Percentiles rank a stretch among this genome's conserved stretches.
Conservation (phyloP, 2,797 vertebrate species). For the Bradypodion pumilum region DNA sequence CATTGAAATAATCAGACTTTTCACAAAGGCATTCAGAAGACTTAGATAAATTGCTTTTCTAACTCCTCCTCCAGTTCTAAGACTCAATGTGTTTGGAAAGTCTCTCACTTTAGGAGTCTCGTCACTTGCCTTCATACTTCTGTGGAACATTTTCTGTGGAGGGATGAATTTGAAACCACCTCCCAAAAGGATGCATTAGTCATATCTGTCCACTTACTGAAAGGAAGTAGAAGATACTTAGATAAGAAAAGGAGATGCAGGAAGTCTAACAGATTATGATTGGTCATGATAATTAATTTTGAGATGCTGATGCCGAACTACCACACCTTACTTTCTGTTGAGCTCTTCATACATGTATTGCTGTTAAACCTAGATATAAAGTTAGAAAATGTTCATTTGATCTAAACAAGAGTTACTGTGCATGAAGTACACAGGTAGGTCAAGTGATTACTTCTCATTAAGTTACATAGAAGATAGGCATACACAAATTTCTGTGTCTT, state of each 20-base stretch:
- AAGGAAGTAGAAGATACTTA: not conserved
- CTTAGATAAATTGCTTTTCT: slow-evolving; percentile 53
- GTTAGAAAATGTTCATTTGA: too few species aligned
- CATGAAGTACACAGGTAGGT: not conserved
- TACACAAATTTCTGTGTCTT: not conserved
- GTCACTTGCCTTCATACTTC: not conserved
- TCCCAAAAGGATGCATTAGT: not conserved
- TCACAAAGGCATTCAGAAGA: slow-evolving; percentile 50
- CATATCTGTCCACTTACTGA: not conserved
- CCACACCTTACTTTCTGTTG: not conserved
- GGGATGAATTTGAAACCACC: not conserved
- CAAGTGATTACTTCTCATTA: not conserved
- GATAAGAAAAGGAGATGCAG: not conserved
- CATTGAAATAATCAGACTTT: slow-evolving; percentile 53
- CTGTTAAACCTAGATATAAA: too few species aligned
- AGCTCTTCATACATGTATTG: not conserved
- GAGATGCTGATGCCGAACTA: not conserved
- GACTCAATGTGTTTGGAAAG: slow-evolving; percentile 31
- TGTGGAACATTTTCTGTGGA: fast-evolving
- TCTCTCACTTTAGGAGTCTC: slow-evolving; percentile 33
- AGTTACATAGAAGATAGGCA: not conserved
- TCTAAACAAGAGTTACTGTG: not conserved
- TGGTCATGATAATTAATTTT: not conserved
- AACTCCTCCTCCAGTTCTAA: slow-evolving; percentile 9
- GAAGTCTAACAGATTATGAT: too few species aligned